Evolutionary conservation across 2,797 vertebrate species (phyloP), one percentile per base, ranked within the genome.

Genomic region (Amphiprion clarkii): DNA sequence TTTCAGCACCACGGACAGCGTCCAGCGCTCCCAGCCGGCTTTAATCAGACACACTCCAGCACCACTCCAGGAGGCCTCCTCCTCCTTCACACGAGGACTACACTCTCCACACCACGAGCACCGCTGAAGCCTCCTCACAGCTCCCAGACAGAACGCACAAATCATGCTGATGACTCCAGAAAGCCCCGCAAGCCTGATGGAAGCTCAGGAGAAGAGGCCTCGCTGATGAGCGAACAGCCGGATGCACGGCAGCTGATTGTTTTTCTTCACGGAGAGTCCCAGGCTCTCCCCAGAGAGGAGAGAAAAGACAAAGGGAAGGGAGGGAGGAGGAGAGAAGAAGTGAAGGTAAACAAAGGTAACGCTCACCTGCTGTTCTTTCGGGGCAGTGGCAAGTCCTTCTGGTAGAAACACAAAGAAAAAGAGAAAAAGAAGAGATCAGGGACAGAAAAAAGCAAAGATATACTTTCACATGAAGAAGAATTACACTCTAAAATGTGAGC

Each of bases 351-450:
- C 13, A 5, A 61, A 79, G 31, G 54, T 56, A 51, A 69, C 62
- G 92, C 95, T 96, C 92, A 97, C 96, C 96, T 96, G 95, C 96
- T 97, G 93, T 92, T 97, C 90, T 97, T 97, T 89, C 96, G 94
- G 44, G 96, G 95, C 83, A 97, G 94, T 52, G 96, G 96, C 89
- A 97, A 89, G 85, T 97, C 96, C 95, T 97, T 96, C 95, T 95
- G 91, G 87, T 94, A 93, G 82, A 89, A 91, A 94, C 79, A 84
- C 27, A 86, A 55, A 88, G 36, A 77, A 12, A 70, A 48, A 39
- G 29, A 77, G 49, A 63, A 55, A 71, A 53, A 77, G 12, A 12
- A 81, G 31, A 92, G 90, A 93, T 94, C 90, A 95, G 93, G 81
- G 71, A 83, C 40, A 42, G 53, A 60, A 57, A 27, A 25, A 52